A percentile compares a stretch with the other conserved stretches of the same genome.
These are phyloP conservation scores for Pachyseris speciosa DNA, from an alignment of 64 coral and sea anemone species.

Conservation along the genomic window DNA sequence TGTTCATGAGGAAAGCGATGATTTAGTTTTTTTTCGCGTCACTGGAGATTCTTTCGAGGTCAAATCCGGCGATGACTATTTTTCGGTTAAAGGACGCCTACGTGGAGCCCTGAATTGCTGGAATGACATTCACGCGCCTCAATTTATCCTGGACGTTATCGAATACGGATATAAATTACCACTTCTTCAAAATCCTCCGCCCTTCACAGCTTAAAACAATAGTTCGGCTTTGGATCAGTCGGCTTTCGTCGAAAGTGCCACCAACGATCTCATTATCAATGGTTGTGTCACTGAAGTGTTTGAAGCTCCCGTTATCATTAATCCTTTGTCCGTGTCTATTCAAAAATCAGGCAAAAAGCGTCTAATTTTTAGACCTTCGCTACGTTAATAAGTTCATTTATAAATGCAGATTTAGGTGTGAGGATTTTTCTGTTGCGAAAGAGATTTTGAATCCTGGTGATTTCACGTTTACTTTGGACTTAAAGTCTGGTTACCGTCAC, in stretches of 20 bases:
- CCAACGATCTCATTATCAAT: background rate
- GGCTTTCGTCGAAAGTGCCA: slow-evolving; percentile 44
- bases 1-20: background rate
- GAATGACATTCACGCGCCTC: slow-evolving; percentile 34
- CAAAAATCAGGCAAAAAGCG: slow-evolving; percentile 43
- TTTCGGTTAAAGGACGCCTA: slow-evolving; percentile 46
- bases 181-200: slow-evolving; percentile 24
- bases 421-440: background rate
- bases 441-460: too few relatives aligned
- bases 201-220: slow-evolving; percentile 50
- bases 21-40: background rate
- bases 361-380: slow-evolving; percentile 40
- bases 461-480: too few relatives aligned
- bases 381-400: too few relatives aligned
- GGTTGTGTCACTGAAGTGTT: slow-evolving; percentile 51
- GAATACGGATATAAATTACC: slow-evolving; percentile 62
- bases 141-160: slow-evolving; percentile 63
- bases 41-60: background rate
- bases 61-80: background rate
- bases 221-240: slow-evolving; percentile 26
- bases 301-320: slow-evolving; percentile 24
- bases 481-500: too few relatives aligned
- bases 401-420: background rate
- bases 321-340: slow-evolving; percentile 58
- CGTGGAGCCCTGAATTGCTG: background rate